Evolutionary conservation across 2,113 vertebrate species (phyloP), one percentile per base, ranked within the genome.

Genomic region (Dendropsophus ebraccatus): DNA sequence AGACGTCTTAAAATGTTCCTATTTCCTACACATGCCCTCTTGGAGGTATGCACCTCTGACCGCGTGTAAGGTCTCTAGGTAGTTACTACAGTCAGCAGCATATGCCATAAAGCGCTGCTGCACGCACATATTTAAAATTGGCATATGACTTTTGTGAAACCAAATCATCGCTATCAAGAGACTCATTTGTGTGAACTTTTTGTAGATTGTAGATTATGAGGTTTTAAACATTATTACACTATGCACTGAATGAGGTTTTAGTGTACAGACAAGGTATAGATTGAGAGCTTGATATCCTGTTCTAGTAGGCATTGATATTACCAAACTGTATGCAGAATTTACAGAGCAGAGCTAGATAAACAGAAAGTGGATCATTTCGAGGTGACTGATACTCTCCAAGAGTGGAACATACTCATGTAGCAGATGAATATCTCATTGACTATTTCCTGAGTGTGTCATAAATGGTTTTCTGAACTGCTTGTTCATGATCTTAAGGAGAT

Each of bases 361-460:
- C 49, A 83, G 13, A 81, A 81, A 81, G 58, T 69, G 30, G 49
- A 83, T 60, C 30, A 58, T 56, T 83, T 60, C 32, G 70, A 52
- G 49, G 82, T 83, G 82, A 58, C 67, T 82, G 80, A 82, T 82
- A 69, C 80, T 75, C 62, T 72, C 62, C 67, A 37, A 72, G 81
- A 54, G 67, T 56, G 23, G 32, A 41, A 74, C 35, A 83, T 37
- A 28, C 54, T 73, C 82, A 75, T 58, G 50, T 58, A 73, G 32
- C 52, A 83, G 70, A 83, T 83, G 82, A 58, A 74, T 83, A 73
- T 74, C 69, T 60, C 52, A 72, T 74, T 75, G 82, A 58, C 82
- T 35, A 73, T 73, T 83, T 83, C 82, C 69, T 83, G 69, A 83
- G 52, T 74, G 69, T 73, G 69, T 74, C 82, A 83, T 32, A 52